Percentiles rank a stretch among this genome's conserved stretches.
These are phyloP conservation scores for Caranx ignobilis DNA, from an alignment of 2,113 vertebrate species.

Conservation along the genomic window DNA sequence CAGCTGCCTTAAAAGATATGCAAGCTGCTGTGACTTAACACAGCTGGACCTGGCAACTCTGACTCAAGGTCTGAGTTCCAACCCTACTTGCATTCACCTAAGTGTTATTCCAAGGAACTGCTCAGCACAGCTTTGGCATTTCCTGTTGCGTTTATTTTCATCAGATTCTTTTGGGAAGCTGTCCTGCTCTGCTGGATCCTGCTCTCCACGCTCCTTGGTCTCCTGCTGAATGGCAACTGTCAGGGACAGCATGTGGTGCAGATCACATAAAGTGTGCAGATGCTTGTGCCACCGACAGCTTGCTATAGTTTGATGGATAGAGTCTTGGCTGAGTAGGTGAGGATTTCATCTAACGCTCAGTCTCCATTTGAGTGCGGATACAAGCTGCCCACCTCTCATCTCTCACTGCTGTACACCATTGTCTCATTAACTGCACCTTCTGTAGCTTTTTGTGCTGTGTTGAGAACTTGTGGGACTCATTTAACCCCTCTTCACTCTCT, in stretches of 20 bases:
- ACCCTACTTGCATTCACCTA: slow-evolving; percentile 34
- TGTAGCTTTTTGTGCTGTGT: slow-evolving; percentile 8
- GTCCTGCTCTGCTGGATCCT: slow-evolving; percentile 24
- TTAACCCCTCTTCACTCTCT: slow-evolving; percentile 51
- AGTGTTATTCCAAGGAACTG: slow-evolving; percentile 49
- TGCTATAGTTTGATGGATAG: slow-evolving; percentile 40
- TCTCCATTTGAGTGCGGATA: slow-evolving; percentile 56
- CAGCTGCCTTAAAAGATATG: slow-evolving; percentile 9
- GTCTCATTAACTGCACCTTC: slow-evolving; percentile 65
- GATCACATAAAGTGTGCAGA: slow-evolving; percentile 46
- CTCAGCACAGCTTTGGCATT: slow-evolving; percentile 42
- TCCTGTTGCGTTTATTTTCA: slow-evolving; percentile 37
- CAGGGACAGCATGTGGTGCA: slow-evolving; percentile 18
- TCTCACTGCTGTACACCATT: slow-evolving; percentile 39
- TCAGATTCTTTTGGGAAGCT: slow-evolving; percentile 19
- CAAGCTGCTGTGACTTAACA: slow-evolving; percentile 15
- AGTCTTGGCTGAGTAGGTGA: slow-evolving; percentile 43
- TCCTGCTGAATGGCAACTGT: slow-evolving; percentile 10
- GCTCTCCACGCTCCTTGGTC: slow-evolving; percentile 13
- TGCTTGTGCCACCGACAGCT: slow-evolving; percentile 52
- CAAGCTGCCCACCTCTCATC: slow-evolving; percentile 46
- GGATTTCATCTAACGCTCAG: slow-evolving; percentile 41
- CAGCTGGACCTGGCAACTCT: slow-evolving; percentile 24
- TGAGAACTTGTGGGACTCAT: slow-evolving; percentile 62
- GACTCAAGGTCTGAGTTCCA: slow-evolving; percentile 46